These are phyloP conservation scores for Lysiphlebus fabarum DNA, from an alignment of 1,140 invertebrate genomes.

Conservation along the genomic window DNA sequence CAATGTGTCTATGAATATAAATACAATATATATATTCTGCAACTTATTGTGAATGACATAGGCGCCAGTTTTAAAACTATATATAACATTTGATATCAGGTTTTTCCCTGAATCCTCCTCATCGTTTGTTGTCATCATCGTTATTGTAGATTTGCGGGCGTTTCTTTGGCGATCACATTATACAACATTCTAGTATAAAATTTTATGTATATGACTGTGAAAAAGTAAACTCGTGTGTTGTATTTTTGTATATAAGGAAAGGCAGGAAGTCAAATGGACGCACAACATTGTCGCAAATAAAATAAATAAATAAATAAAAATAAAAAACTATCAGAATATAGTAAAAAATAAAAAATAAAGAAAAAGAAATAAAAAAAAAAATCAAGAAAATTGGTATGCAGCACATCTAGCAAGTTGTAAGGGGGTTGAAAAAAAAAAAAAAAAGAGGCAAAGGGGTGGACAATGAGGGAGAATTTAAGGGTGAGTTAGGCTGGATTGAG, in stretches of 20 bases:
- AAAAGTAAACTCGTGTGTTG: conserved; percentile 7
- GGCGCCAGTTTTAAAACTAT: no score
- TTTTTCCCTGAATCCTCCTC: no score
- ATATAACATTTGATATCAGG: no score
- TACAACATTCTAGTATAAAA: neutral
- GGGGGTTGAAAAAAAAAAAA: conserved; percentile 34
- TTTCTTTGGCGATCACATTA: no score
- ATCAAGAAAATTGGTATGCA: conserved; percentile 58
- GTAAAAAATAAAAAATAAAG: conserved; percentile 25
- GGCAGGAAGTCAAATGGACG: conserved; percentile 36
- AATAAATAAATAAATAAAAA: neutral
- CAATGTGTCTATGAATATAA: no score
- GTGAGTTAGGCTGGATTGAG: conserved; percentile 46
- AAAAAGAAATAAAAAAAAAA: conserved; percentile 35
- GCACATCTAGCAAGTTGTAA: conserved; percentile 50
- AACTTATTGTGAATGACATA: no score
- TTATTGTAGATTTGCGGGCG: neutral
- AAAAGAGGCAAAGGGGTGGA: conserved; percentile 32
- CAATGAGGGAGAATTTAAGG: conserved; percentile 39
- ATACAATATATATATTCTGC: no score
- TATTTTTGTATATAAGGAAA: conserved; percentile 37
- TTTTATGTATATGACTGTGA: neutral
- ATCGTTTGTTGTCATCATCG: neutral
- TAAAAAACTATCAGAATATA: conserved; percentile 17
- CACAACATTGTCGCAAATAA: conserved; percentile 1